Conservation (phyloP, 2,113 vertebrate species). For the Ia io region DNA sequence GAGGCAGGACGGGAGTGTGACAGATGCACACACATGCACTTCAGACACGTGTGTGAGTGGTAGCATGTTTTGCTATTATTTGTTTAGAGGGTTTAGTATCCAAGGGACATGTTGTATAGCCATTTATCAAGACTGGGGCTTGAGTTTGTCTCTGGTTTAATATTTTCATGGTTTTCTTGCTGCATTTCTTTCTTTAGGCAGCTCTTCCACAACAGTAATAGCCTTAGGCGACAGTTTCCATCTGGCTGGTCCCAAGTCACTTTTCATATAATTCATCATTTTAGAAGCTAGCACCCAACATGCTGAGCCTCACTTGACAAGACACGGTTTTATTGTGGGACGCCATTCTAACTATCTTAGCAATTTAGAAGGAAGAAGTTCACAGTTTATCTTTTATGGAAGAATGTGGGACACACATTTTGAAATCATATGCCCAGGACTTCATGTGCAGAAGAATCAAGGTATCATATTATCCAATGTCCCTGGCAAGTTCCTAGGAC, state of each 20-base stretch:
- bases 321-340: not conserved
- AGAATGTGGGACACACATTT: not conserved
- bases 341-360: constrained; percentile 25
- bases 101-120: constrained; percentile 22
- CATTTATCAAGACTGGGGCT: constrained; percentile 50
- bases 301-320: constrained; percentile 18
- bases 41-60: not conserved
- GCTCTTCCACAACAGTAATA: constrained; percentile 8
- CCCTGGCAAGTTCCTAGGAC: constrained; percentile 32
- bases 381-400: constrained; percentile 53
- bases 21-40: not conserved
- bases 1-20: not conserved
- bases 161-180: constrained; percentile 44
- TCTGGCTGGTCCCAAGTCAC: constrained; percentile 19
- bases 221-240: constrained; percentile 36
- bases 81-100: constrained; percentile 52
- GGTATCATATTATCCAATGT: constrained; percentile 64
- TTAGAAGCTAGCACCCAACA: constrained; percentile 23
- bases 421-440: constrained; percentile 37
- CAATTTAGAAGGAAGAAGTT: constrained; percentile 32
- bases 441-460: constrained; percentile 57
- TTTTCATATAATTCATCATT: constrained; percentile 54
- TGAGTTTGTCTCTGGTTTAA: constrained; percentile 35
- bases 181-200: constrained; percentile 28
- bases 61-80: constrained; percentile 19